phyloP scores from a whole-genome alignment of 2,113 vertebrate genomes.

The Athene noctua region DNA sequence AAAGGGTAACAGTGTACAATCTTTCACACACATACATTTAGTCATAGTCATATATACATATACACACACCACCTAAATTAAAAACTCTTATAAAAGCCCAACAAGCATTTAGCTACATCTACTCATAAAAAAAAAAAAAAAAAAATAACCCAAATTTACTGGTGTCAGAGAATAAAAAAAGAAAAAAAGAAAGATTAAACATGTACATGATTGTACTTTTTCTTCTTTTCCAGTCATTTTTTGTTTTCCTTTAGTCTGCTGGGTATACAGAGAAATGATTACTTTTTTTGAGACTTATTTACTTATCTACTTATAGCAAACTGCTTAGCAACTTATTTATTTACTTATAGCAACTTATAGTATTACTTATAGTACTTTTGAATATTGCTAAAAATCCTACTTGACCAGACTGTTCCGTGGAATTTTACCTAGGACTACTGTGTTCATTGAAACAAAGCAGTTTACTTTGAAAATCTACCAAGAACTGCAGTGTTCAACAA shows the following conservation, averaged over 20 bases:
- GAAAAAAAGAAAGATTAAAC: not conserved
- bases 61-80: not conserved
- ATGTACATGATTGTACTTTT: not conserved
- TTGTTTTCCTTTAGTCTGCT: not conserved
- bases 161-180: not conserved
- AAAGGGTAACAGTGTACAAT: not conserved
- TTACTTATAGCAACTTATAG: no score
- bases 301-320: no score
- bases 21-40: not conserved
- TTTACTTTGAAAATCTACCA: no score
- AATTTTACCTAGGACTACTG: no score
- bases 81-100: not conserved
- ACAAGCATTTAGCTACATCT: not conserved
- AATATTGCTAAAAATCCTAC: no score
- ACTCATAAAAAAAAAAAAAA: not conserved
- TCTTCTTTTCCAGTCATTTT: not conserved
- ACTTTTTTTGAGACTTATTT: no score
- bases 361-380: no score
- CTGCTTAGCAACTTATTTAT: no score
- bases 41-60: not conserved
- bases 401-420: no score
- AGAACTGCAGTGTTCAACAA: no score
- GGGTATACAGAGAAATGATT: no score
- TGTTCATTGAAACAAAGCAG: no score
- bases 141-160: not conserved